Evolutionary conservation across 2,797 vertebrate species (phyloP).

Genomic region (Phataginus tetradactyla): DNA sequence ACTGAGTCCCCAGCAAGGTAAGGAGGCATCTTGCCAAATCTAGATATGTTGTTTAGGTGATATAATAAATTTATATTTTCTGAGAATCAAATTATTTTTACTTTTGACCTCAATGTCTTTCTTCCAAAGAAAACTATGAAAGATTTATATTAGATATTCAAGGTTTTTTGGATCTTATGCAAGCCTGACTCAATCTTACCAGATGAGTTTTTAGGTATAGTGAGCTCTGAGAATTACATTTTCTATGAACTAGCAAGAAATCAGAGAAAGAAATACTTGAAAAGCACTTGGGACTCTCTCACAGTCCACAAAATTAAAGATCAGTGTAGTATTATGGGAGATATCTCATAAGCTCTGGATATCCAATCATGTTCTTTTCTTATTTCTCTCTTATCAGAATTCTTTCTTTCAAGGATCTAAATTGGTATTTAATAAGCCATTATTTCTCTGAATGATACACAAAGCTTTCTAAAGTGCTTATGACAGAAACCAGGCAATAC

Average conservation of each 20-base stretch:
- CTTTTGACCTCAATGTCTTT: slow-evolving; percentile 18
- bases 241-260: slow-evolving; percentile 39
- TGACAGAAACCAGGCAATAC: background rate
- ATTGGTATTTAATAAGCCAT: background rate
- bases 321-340: background rate
- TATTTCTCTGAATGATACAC: background rate
- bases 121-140: slow-evolving; percentile 40
- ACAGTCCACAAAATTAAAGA: background rate
- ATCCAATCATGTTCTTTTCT: background rate
- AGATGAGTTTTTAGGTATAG: background rate
- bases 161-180: background rate
- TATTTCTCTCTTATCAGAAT: background rate
- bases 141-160: slow-evolving; percentile 14
- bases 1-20: background rate
- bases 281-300: background rate
- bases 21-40: slow-evolving; percentile 30
- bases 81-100: slow-evolving; percentile 59
- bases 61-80: slow-evolving; percentile 50
- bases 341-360: background rate
- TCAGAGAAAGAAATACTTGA: background rate
- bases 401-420: background rate
- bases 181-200: slow-evolving; percentile 11
- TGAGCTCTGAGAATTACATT: slow-evolving; percentile 44
- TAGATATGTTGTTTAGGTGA: slow-evolving; percentile 16
- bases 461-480: background rate